These are phyloP conservation scores for Portevinia maculata DNA, from an alignment of 2,888 invertebrate genomes.

Conservation along the genomic window DNA sequence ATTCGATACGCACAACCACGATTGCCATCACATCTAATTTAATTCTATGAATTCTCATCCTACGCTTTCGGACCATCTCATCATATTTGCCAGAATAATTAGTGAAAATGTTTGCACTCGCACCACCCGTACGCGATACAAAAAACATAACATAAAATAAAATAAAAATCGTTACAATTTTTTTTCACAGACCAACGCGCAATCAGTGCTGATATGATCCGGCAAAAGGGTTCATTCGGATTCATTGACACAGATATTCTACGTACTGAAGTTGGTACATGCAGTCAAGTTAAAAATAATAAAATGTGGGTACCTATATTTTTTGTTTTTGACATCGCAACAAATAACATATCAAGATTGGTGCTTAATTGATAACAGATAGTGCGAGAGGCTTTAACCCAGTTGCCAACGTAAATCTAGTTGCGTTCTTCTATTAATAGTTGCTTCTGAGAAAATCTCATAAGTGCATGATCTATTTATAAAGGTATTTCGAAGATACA, in stretches of 20 bases:
- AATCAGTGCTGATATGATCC: conserved; percentile 54
- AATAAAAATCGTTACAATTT: background rate
- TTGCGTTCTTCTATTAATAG: conserved; percentile 32
- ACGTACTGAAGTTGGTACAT: conserved; percentile 12
- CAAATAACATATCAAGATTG: conserved; percentile 45
- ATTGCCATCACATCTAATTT: no score
- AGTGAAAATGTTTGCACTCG: conserved; percentile 1
- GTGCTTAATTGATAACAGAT: conserved; percentile 2
- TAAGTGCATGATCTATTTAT: conserved; percentile 31
- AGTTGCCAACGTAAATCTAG: conserved; percentile 5
- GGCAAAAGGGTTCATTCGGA: conserved; percentile 78
- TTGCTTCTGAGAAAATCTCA: conserved; percentile 24
- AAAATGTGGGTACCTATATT: no score
- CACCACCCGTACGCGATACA: background rate
- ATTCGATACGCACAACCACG: no score
- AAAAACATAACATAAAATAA: background rate
- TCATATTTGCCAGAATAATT: conserved; percentile 10
- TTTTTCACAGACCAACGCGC: conserved; percentile 34
- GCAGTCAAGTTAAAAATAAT: no score
- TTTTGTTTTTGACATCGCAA: conserved; percentile 24
- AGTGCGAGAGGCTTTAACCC: background rate
- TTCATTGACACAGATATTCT: conserved; percentile 79
- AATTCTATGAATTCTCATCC: background rate
- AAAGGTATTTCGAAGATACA: conserved; percentile 39
- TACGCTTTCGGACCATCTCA: conserved; percentile 6